Base-by-base conservation (phyloP, 2,113 vertebrate genomes). In the Pluvialis apricaria region DNA sequence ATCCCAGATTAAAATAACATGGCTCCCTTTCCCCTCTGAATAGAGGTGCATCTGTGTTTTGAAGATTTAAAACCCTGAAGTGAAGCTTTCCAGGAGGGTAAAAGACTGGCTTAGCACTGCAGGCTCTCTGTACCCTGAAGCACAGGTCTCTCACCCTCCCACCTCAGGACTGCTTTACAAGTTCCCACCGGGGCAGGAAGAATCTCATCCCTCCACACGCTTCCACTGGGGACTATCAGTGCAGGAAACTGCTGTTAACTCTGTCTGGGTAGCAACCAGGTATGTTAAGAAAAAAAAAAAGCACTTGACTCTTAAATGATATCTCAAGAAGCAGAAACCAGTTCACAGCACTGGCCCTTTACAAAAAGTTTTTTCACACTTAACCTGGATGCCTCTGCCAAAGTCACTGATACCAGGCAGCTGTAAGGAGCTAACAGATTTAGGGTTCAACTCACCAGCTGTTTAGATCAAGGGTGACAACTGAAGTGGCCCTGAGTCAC, bases 1-100 rank as follows among this genome's bases (percentile, higher is more conserved):
- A 97, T 97, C 95, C 88, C 90, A 89, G 84, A 97, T 97, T 97
- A 97, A 98, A 98, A 96, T 5, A 15, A 95, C 96, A 97, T 19
- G 45, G 92, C 84, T 93, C 86, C 49, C 77, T 95, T 97, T 97
- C 94, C 82, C 73, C 87, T 82, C 82, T 77, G 70, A 92, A 73
- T 1, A 69, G 84, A 91, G 86, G 66, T 10, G 34, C 65, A 51
- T 1, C 1, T 61, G 34, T 14, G 17, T 93, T 96, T 90, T 95
- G 73, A 76, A 91, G 83, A 94, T 82, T 97, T 93, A 85, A 97
- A 97, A 91, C 57, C 70, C 93, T 68, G 21, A 73, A 88, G 79
- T 52, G 80, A 86, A 72, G 70, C 64, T 77, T 93, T 97, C 76
- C 82, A 79, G 84, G 90, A 86, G 60, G 10, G 40, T 14, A 28